Evolutionary conservation across 2,113 vertebrate species (phyloP).

Genomic region (Elgaria multicarinata): DNA sequence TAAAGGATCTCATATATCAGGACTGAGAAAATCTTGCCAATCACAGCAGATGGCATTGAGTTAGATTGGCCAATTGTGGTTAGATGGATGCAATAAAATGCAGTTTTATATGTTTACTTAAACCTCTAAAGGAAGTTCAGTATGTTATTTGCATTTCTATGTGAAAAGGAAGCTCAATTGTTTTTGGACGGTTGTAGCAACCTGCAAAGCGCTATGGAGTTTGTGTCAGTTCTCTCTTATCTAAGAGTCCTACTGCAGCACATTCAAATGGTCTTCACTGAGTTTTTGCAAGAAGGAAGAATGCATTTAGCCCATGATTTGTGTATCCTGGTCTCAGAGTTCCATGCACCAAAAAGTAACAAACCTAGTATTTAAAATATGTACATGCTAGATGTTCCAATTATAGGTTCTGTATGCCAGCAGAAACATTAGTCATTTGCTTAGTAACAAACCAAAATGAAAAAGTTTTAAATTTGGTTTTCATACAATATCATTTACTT

Average conservation of each 20-base stretch:
- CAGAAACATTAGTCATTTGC: conserved; percentile 65
- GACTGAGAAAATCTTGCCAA: not conserved
- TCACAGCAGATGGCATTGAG: not conserved
- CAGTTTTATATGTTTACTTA: not conserved
- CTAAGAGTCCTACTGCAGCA: conserved; percentile 51
- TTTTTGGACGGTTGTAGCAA: not conserved
- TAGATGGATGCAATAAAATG: not conserved
- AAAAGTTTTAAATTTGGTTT: conserved; percentile 66
- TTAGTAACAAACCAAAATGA: conserved; percentile 71
- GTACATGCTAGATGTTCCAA: conserved; percentile 51
- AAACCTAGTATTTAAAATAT: conserved; percentile 60
- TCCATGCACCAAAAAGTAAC: conserved; percentile 51
- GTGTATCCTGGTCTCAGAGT: conserved; percentile 55
- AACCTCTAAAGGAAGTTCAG: not conserved
- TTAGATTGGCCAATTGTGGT: not conserved
- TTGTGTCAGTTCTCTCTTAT: conserved; percentile 46
- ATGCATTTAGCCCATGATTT: conserved; percentile 34
- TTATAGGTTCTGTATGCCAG: conserved; percentile 58
- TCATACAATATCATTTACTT: conserved; percentile 77
- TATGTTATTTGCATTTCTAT: not conserved
- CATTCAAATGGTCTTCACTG: conserved; percentile 60
- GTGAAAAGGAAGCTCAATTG: not conserved
- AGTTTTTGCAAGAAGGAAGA: conserved; percentile 54
- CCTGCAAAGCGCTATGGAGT: conserved; percentile 9
- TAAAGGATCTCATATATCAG: not conserved